phyloP scores from a whole-genome alignment of 2,888 invertebrate species.

The Lithosia quadra region DNA sequence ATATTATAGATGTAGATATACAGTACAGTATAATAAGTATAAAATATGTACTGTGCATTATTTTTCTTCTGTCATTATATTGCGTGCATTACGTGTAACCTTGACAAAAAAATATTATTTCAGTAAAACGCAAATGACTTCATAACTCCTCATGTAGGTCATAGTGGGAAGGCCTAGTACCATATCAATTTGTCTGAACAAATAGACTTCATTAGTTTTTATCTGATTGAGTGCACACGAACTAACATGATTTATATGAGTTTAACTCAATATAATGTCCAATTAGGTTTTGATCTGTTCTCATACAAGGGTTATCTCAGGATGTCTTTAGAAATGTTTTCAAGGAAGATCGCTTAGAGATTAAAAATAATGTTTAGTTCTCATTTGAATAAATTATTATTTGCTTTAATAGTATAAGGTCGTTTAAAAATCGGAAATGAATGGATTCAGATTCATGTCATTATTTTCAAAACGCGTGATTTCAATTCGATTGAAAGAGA shows the following conservation, averaged over 20 bases:
- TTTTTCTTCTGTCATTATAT: not conserved
- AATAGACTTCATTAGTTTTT: conserved; percentile 39
- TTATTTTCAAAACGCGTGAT: too few relatives aligned
- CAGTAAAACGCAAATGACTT: conserved; percentile 4
- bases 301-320: not conserved
- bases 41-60: not conserved
- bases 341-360: not conserved
- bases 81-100: conserved; percentile 2
- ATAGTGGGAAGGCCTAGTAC: conserved; percentile 34
- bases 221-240: conserved; percentile 47
- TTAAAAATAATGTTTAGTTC: not conserved
- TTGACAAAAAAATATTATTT: conserved; percentile 6
- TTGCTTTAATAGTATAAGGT: too few relatives aligned
- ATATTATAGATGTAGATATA: too few relatives aligned
- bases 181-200: conserved; percentile 39
- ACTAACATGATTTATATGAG: conserved; percentile 41
- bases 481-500: too few relatives aligned
- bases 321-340: not conserved
- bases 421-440: too few relatives aligned
- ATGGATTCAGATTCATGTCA: too few relatives aligned
- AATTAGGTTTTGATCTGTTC: conserved; percentile 20
- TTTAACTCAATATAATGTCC: conserved; percentile 25
- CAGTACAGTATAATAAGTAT: too few relatives aligned
- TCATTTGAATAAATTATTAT: not conserved
- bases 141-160: conserved; percentile 30